Percentiles rank a stretch among this genome's conserved stretches.
phyloP scores from a whole-genome alignment of 2,888 invertebrate genomes.

The Drosophila anceps region DNA sequence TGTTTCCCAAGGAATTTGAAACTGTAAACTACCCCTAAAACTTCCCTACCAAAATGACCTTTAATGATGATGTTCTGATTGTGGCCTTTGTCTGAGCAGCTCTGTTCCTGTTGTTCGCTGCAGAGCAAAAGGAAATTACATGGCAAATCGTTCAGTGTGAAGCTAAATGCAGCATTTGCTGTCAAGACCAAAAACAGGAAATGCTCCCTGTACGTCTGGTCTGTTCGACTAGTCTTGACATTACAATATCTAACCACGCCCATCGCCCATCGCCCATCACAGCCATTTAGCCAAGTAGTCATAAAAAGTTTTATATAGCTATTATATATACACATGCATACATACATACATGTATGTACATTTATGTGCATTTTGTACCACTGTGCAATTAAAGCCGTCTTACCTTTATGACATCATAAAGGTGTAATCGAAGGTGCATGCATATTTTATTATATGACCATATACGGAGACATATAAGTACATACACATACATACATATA shows the following conservation, averaged over 20 bases:
- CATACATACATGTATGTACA: background rate
- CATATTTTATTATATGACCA: constrained; percentile 15
- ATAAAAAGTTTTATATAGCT: constrained; percentile 56
- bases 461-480: background rate
- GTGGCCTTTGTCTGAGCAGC: constrained; percentile 26
- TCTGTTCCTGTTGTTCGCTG: constrained; percentile 15
- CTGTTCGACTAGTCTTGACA: constrained; percentile 6
- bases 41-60: constrained; percentile 61
- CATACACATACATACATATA: constrained; percentile 1
- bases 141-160: constrained; percentile 31
- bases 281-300: constrained; percentile 24
- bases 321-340: background rate
- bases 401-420: constrained; percentile 67
- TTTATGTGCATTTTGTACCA: constrained; percentile 8
- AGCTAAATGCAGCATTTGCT: constrained; percentile 25
- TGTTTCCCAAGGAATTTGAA: constrained; percentile 37
- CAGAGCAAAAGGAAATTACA: constrained; percentile 53
- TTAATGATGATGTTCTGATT: constrained; percentile 60
- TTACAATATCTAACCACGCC: constrained; percentile 38
- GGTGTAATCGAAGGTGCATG: constrained; percentile 60
- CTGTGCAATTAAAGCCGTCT: constrained; percentile 61
- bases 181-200: constrained; percentile 29
- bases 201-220: constrained; percentile 23
- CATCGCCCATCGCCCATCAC: too few relatives aligned
- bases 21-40: constrained; percentile 54